These are phyloP conservation scores for Emys orbicularis DNA, from an alignment of 2,797 vertebrate species.

Conservation along the genomic window DNA sequence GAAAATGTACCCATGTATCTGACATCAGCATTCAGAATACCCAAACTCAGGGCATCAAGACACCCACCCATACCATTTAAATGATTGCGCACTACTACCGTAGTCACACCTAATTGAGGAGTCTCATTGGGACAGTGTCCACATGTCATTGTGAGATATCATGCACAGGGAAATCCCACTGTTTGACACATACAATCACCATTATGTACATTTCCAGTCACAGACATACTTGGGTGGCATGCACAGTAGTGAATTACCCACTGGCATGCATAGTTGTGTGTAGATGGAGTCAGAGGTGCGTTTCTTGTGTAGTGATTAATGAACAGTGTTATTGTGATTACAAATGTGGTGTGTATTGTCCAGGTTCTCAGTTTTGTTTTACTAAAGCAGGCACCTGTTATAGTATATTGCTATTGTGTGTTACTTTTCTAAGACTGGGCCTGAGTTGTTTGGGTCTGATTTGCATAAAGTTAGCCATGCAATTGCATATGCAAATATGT, in stretches of 20 bases:
- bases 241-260: conserved; percentile 1
- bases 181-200: conserved; percentile 57
- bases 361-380: neutral
- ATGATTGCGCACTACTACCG: neutral
- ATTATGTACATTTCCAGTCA: conserved; percentile 69
- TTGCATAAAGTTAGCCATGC: neutral
- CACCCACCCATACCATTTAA: neutral
- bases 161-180: conserved; percentile 70
- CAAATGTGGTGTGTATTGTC: conserved; percentile 50
- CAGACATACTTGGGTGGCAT: conserved; percentile 40
- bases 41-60: conserved; percentile 39
- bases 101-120: conserved; percentile 35
- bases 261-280: conserved; percentile 57
- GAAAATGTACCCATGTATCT: conserved; percentile 25
- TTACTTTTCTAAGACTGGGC: neutral
- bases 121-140: conserved; percentile 34
- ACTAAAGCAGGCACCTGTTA: neutral
- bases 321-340: conserved; percentile 30
- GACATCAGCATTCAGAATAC: conserved; percentile 31
- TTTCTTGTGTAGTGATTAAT: conserved; percentile 47
- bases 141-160: conserved; percentile 56
- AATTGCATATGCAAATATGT: neutral
- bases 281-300: conserved; percentile 54
- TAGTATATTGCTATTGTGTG: neutral
- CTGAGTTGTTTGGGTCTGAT: neutral